Conservation (phyloP, 2,797 vertebrate species). For the Pachyuromys duprasi region DNA sequence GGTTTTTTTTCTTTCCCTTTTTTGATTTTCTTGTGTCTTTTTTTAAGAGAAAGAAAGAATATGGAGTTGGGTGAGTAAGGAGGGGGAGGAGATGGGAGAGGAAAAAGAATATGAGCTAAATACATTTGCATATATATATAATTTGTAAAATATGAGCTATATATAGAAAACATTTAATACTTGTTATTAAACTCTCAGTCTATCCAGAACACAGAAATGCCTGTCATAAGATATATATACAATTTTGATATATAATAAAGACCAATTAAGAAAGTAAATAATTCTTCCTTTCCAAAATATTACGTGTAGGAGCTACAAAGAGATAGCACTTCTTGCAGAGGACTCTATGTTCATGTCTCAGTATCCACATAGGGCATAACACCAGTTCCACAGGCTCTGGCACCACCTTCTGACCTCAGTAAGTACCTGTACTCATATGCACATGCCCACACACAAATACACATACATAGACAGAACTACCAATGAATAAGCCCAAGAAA, state of each 20-base stretch:
- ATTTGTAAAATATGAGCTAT: not conserved
- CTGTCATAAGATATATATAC: constrained; percentile 75
- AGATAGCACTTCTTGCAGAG: not conserved
- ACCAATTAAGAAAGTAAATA: constrained; percentile 78
- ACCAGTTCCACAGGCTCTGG: not conserved
- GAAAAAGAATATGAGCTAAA: not conserved
- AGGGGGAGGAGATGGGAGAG: not conserved
- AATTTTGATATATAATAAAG: constrained; percentile 83
- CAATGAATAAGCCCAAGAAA: not conserved
- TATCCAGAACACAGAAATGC: constrained; percentile 56
- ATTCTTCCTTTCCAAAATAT: not conserved
- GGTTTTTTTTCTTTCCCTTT: not conserved
- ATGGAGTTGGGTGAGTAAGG: not conserved
- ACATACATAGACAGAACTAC: not conserved
- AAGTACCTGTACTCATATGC: not conserved
- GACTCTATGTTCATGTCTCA: not conserved
- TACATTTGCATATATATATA: not conserved
- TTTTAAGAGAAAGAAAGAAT: not conserved
- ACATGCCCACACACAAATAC: not conserved
- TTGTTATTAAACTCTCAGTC: constrained; percentile 75
- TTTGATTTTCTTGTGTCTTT: not conserved
- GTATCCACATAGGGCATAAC: not conserved
- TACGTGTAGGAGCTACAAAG: not conserved
- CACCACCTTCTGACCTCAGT: not conserved
- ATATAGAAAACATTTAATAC: constrained; percentile 55